These are phyloP conservation scores for Zosterops japonicus DNA, from an alignment of 2,113 vertebrate genomes.

Conservation along the genomic window DNA sequence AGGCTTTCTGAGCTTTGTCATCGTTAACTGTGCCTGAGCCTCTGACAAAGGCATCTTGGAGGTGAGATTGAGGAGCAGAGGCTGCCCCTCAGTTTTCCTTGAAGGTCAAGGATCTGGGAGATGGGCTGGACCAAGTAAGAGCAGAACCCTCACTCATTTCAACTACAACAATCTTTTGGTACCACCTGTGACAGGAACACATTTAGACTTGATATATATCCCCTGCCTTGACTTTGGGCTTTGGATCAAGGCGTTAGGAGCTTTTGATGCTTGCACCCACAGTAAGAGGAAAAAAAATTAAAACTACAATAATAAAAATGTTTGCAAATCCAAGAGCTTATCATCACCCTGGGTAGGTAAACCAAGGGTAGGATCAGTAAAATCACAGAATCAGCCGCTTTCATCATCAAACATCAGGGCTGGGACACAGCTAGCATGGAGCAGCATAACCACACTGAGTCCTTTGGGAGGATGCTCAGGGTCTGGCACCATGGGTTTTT, in stretches of 20 bases:
- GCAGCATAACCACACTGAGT: fast-evolving
- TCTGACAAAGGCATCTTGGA: neutral
- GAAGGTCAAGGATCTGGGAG: neutral
- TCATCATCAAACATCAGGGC: neutral
- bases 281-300: neutral
- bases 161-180: neutral
- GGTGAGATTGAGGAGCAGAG: neutral
- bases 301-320: neutral
- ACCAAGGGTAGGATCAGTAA: neutral
- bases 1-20: neutral
- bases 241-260: neutral
- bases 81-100: neutral
- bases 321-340: conserved; percentile 54
- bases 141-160: neutral
- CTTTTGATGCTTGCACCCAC: neutral
- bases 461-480: neutral
- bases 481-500: neutral
- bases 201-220: neutral
- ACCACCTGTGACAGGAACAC: neutral
- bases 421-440: neutral
- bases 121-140: neutral
- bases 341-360: neutral
- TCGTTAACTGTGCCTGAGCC: neutral
- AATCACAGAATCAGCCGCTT: neutral
- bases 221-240: neutral